Percentiles rank a stretch among this genome's conserved stretches.
Evolutionary conservation across 2,888 invertebrate species (phyloP).

Genomic region (Prenolepis imparis): DNA sequence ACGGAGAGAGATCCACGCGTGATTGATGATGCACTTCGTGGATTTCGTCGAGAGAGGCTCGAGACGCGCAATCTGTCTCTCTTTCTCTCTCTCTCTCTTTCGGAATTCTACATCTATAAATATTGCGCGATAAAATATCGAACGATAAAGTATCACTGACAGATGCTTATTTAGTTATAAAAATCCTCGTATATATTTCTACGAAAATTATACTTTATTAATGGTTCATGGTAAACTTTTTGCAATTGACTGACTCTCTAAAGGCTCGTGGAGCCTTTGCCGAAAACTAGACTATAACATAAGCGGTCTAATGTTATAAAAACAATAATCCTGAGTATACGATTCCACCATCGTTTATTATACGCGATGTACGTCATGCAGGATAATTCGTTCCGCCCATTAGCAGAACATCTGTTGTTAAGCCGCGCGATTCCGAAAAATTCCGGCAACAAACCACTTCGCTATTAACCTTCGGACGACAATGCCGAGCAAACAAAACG

Average conservation of each 20-base stretch:
- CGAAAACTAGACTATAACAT: neutral
- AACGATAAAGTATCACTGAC: neutral
- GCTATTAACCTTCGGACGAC: conserved; percentile 71
- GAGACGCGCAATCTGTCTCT: conserved; percentile 6
- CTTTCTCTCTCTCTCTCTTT: neutral
- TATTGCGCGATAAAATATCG: neutral
- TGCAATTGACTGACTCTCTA: neutral
- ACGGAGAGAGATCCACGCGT: conserved; percentile 29
- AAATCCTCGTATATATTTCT: neutral
- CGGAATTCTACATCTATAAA: conserved; percentile 15
- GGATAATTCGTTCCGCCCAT: conserved; percentile 30
- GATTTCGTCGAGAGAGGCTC: conserved; percentile 11
- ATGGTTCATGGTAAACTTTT: neutral
- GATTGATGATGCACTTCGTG: conserved; percentile 46
- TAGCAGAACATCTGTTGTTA: conserved; percentile 49
- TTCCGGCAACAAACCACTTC: conserved; percentile 65
- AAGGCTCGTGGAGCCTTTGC: neutral
- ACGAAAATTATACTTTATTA: neutral
- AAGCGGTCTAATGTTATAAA: neutral
- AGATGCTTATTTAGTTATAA: neutral
- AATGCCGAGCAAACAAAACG: conserved; percentile 71
- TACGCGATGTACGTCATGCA: neutral
- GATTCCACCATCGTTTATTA: conserved; percentile 10
- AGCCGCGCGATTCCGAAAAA: conserved; percentile 51
- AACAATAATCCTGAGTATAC: conserved; percentile 3